Evolutionary conservation across 2,113 vertebrate species (phyloP).

Genomic region (Silurus glanis): DNA sequence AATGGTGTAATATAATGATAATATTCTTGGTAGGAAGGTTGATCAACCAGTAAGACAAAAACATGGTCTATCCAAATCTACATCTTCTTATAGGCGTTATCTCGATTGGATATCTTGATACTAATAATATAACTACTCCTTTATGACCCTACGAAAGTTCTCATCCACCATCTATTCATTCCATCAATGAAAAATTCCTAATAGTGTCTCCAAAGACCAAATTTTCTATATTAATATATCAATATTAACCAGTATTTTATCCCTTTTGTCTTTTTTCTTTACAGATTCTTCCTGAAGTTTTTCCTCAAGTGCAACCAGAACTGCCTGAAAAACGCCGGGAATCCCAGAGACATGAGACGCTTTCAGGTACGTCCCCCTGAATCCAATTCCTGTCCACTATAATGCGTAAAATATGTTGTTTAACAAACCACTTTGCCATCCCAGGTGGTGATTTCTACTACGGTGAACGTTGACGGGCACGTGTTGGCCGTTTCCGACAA

Average conservation of each 20-base stretch:
- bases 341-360: slow-evolving; percentile 90
- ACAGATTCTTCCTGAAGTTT: slow-evolving; percentile 89
- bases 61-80: not conserved
- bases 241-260: too few relatives aligned
- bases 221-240: not conserved
- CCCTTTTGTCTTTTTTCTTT: not conserved
- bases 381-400: not conserved
- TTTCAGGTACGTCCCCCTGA: slow-evolving; percentile 79
- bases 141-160: not conserved
- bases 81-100: not conserved
- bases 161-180: not conserved
- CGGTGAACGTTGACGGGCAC: slow-evolving; percentile 90
- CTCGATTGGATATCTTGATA: too few relatives aligned
- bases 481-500: slow-evolving; percentile 91
- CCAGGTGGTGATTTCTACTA: slow-evolving; percentile 92
- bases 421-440: not conserved
- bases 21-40: not conserved
- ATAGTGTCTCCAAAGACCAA: not conserved
- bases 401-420: not conserved
- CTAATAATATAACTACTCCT: too few relatives aligned
- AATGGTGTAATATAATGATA: too few relatives aligned
- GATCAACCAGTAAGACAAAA: not conserved
- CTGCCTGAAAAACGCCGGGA: slow-evolving; percentile 93
- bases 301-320: slow-evolving; percentile 97
- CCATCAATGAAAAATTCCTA: not conserved